These are phyloP conservation scores for Macroglossus sobrinus DNA, from an alignment of 2,113 vertebrate species.

Conservation along the genomic window DNA sequence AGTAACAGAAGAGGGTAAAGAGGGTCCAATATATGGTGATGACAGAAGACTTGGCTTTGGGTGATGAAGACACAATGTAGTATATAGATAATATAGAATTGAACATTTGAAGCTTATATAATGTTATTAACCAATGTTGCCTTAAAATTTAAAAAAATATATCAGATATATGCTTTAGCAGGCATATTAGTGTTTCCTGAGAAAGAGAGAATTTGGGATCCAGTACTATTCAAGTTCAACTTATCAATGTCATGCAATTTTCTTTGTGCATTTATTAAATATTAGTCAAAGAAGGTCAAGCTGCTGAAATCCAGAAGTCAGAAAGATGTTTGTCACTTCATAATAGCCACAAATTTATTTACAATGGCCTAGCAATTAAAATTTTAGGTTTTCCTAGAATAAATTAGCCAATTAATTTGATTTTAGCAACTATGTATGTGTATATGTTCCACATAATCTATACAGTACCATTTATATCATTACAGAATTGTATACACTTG, in stretches of 20 bases:
- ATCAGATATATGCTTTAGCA: background rate
- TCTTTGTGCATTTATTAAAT: background rate
- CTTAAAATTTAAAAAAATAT: background rate
- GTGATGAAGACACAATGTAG: too few relatives aligned
- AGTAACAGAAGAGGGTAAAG: too few relatives aligned
- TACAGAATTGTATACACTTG: background rate
- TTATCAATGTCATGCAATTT: background rate
- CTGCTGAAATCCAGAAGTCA: background rate
- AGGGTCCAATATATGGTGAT: too few relatives aligned
- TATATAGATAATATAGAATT: too few relatives aligned
- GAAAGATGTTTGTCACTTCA: background rate
- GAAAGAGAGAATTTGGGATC: background rate
- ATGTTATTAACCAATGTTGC: too few relatives aligned
- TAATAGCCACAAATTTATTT: background rate
- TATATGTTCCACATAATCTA: background rate
- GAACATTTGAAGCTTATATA: too few relatives aligned
- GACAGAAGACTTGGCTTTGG: too few relatives aligned
- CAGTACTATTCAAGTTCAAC: background rate
- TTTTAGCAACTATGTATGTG: background rate
- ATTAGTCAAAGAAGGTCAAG: background rate
- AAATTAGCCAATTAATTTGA: background rate
- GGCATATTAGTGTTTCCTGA: background rate
- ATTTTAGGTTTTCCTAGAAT: background rate
- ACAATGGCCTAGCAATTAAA: background rate
- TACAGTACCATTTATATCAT: background rate